Percentiles rank a stretch among this genome's conserved stretches.
phyloP scores from a whole-genome alignment of 2,113 vertebrate genomes.

The Syrmaticus mikado region DNA sequence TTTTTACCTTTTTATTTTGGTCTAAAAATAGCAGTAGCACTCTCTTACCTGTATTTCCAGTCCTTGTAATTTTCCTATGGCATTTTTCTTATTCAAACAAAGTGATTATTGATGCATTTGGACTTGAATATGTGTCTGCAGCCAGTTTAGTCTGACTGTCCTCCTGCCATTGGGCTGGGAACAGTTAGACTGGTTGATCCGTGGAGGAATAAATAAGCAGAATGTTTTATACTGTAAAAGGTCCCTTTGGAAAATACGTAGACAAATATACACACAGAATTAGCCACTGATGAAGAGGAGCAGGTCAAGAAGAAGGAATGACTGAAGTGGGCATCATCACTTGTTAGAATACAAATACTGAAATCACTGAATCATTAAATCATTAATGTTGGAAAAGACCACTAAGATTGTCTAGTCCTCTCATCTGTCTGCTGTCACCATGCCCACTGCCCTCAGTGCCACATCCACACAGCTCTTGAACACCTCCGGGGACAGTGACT shows the following conservation, averaged over 20 bases:
- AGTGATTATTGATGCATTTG: not conserved
- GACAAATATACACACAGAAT: not conserved
- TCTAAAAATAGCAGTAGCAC: not conserved
- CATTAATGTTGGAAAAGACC: too few relatives aligned
- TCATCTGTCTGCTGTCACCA: too few relatives aligned
- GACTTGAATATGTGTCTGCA: not conserved
- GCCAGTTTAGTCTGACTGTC: not conserved
- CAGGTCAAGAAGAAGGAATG: not conserved
- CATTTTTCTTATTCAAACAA: not conserved
- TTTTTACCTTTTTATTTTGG: not conserved
- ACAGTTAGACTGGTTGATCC: fast-evolving
- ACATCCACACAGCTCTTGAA: too few relatives aligned
- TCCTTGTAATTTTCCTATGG: not conserved
- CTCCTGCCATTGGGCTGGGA: not conserved
- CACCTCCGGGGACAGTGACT: too few relatives aligned
- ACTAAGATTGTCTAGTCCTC: too few relatives aligned
- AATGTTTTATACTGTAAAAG: not conserved
- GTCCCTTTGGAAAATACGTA: not conserved
- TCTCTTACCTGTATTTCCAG: not conserved
- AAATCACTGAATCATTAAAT: not conserved
- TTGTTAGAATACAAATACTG: not conserved
- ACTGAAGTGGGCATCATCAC: not conserved
- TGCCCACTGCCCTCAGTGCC: too few relatives aligned
- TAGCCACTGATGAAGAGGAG: not conserved
- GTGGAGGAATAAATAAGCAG: not conserved